These are phyloP conservation scores for Leistus spinibarbis DNA, from an alignment of 2,888 invertebrate genomes.

Conservation along the genomic window DNA sequence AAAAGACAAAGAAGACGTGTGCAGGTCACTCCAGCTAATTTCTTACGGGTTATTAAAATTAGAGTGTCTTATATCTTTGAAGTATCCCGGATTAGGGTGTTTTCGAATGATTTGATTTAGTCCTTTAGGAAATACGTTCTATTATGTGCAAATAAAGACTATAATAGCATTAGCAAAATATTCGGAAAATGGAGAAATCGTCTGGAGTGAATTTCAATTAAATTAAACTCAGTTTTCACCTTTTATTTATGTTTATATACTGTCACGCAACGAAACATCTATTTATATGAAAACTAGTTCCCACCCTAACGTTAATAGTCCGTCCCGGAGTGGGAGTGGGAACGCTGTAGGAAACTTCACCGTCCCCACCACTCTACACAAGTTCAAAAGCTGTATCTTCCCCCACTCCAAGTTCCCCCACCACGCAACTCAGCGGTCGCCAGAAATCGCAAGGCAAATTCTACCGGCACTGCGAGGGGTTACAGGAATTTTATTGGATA, in stretches of 20 bases:
- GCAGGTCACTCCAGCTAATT: too few species aligned
- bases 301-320: not conserved
- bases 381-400: not conserved
- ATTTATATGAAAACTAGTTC: slow-evolving; percentile 6
- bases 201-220: not conserved
- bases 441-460: not conserved
- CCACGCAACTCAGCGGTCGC: not conserved
- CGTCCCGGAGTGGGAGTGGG: not conserved
- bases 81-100: too few species aligned
- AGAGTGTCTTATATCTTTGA: too few species aligned
- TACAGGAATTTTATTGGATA: slow-evolving; percentile 12
- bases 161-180: too few species aligned
- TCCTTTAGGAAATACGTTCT: too few species aligned
- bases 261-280: slow-evolving; percentile 8
- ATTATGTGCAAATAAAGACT: too few species aligned
- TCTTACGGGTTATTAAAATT: too few species aligned
- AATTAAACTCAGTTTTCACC: slow-evolving; percentile 4
- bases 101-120: too few species aligned
- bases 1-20: too few species aligned
- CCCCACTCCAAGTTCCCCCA: not conserved
- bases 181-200: not conserved
- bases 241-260: not conserved
- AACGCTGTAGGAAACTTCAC: not conserved
- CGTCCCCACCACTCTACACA: not conserved
- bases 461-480: not conserved